These are phyloP conservation scores for Tipula vernalis DNA, from an alignment of 2,888 invertebrate genomes.

Conservation along the genomic window DNA sequence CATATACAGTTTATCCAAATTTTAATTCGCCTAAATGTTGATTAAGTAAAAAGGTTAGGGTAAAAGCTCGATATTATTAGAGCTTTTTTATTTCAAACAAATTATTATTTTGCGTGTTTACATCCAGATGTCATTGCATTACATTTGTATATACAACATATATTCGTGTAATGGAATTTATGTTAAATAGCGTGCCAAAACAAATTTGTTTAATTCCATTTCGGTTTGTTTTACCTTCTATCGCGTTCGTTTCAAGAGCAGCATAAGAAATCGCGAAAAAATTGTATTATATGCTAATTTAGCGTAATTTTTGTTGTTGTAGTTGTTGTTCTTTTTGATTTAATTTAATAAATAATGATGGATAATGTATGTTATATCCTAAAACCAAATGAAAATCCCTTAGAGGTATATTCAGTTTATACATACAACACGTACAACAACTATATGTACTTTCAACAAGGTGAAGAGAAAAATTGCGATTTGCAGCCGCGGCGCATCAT, in stretches of 20 bases:
- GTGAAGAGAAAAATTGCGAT: neutral
- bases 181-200: neutral
- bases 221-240: neutral
- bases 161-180: neutral
- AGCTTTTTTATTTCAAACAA: neutral
- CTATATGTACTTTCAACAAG: neutral
- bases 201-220: neutral
- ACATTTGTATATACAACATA: neutral
- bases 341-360: neutral
- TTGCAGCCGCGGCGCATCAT: neutral
- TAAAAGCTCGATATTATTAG: no score
- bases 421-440: neutral
- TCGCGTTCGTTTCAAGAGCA: neutral
- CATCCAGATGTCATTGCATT: no score
- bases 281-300: neutral
- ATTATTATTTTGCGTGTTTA: neutral
- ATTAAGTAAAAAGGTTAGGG: neutral
- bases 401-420: neutral
- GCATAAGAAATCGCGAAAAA: neutral
- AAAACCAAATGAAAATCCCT: neutral
- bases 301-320: neutral
- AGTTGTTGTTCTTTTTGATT: neutral
- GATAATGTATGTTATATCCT: neutral
- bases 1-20: neutral
- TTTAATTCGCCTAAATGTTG: neutral